These are phyloP conservation scores for Gadus chalcogrammus DNA, from an alignment of 2,113 vertebrate genomes.

Conservation along the genomic window DNA sequence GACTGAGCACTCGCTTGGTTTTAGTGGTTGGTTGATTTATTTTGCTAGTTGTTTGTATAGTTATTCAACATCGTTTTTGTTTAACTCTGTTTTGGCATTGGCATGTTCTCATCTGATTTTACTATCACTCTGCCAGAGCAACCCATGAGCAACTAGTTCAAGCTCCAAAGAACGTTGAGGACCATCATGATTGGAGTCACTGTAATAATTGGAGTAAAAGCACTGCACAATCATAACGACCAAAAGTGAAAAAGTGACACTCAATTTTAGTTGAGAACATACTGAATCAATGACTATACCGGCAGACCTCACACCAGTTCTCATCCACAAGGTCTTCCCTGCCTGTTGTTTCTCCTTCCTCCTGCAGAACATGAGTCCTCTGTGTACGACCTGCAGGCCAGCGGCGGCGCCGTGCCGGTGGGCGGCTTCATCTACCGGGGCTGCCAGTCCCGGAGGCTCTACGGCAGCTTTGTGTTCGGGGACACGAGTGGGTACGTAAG, in stretches of 20 bases:
- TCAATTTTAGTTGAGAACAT: too few species aligned
- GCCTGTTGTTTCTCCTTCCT: neutral
- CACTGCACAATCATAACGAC: neutral
- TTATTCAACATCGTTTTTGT: too few species aligned
- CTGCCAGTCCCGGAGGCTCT: slow-evolving; percentile 93
- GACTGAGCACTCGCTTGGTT: too few species aligned
- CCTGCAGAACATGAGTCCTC: slow-evolving; percentile 90
- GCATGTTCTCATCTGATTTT: neutral
- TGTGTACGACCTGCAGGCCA: slow-evolving; percentile 89
- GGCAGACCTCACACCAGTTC: neutral
- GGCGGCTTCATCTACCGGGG: slow-evolving; percentile 96
- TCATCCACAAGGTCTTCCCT: neutral
- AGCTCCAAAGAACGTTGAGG: too few species aligned
- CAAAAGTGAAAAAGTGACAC: neutral
- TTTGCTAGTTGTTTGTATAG: too few species aligned
- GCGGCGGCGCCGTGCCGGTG: slow-evolving; percentile 83
- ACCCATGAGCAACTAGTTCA: too few species aligned
- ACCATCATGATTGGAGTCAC: neutral
- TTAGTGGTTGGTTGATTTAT: too few species aligned
- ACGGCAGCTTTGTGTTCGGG: slow-evolving; percentile 94
- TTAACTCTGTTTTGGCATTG: too few species aligned
- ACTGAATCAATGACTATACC: neutral
- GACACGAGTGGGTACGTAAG: slow-evolving; percentile 88
- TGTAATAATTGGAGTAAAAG: neutral
- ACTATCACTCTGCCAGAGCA: neutral